Percentiles rank a stretch among this genome's conserved stretches.
phyloP scores from a whole-genome alignment of 2,797 vertebrate genomes.

The Gambelia wislizenii region DNA sequence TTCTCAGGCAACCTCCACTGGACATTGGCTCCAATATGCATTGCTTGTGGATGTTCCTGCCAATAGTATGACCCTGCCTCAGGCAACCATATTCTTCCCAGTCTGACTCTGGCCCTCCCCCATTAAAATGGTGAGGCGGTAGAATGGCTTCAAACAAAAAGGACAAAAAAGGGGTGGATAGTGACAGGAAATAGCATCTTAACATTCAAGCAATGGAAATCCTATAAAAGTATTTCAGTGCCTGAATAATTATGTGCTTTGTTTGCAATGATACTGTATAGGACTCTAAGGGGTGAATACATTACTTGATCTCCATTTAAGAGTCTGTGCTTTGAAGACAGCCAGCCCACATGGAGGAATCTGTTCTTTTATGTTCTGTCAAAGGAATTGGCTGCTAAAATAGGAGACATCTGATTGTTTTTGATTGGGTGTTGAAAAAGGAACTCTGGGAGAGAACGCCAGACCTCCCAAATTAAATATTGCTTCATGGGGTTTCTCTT shows the following conservation, averaged over 20 bases:
- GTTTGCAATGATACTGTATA: constrained; percentile 15
- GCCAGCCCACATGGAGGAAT: constrained; percentile 28
- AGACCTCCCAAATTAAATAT: neutral
- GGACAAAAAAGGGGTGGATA: neutral
- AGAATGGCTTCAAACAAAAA: neutral
- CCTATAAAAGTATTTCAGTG: neutral
- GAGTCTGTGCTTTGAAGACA: constrained; percentile 23
- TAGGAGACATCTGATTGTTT: constrained; percentile 7
- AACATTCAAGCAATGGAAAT: neutral
- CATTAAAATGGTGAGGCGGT: neutral
- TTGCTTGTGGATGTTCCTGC: neutral
- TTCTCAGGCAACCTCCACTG: neutral
- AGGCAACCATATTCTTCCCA: neutral
- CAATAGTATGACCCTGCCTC: neutral
- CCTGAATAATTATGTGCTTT: constrained; percentile 15
- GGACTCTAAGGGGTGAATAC: constrained; percentile 15
- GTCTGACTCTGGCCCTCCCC: neutral
- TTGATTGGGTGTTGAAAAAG: constrained; percentile 4
- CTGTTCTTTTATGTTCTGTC: constrained; percentile 30
- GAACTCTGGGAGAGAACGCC: neutral
- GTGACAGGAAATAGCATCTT: neutral
- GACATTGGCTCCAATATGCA: neutral
- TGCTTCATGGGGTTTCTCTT: neutral
- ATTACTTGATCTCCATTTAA: constrained; percentile 37
- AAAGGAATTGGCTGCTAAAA: constrained; percentile 12